Evolutionary conservation across 2,888 invertebrate species (phyloP), one percentile per base, ranked within the genome.

Genomic region (Mythimna ferrago): DNA sequence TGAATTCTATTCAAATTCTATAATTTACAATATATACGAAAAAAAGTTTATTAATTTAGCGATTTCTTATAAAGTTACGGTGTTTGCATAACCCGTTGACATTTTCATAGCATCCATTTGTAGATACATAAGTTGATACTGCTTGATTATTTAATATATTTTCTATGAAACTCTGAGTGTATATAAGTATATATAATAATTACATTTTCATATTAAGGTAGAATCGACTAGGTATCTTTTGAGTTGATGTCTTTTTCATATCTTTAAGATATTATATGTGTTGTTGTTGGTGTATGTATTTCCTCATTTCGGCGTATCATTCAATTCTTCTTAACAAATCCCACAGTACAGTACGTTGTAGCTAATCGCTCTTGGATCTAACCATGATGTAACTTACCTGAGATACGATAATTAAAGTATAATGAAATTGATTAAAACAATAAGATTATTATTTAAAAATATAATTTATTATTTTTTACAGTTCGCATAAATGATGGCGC

Each of bases 391-490:
- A 38, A 38, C 16, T 44, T 10, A 38, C 14, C 19, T 35, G n/a
- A 32, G 32, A 16, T 16, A 38, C 11, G 26, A 41, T 19, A 11
- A 19, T 14, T 10, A 4, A 54, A 16, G 11, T 61, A 48, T 19
- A 26, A 35, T 48, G 14, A 9, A 26, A 58, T 32, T 58, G 2
- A 68, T 44, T 62, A 58, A 77, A 78, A 77, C 21, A 51, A 57
- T 2, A 32, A 48, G 26, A 38, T 44, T 48, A 63, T 66, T 73
- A 53, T 73, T 74, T 63, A 10, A 78, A 74, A 72, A 74, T 80
- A 77, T 72, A 68, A 71, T 85, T 85, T 72, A 87, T 82, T 85
- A 85, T 83, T 83, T 79, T 83, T 83, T 68, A 73, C 53, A 81
- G 57, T 76, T 76, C 60, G 58, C 44, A 71, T 64, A 41, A 80